phyloP scores from a whole-genome alignment of 2,797 vertebrate genomes.

The Leptatherina wallacei region DNA sequence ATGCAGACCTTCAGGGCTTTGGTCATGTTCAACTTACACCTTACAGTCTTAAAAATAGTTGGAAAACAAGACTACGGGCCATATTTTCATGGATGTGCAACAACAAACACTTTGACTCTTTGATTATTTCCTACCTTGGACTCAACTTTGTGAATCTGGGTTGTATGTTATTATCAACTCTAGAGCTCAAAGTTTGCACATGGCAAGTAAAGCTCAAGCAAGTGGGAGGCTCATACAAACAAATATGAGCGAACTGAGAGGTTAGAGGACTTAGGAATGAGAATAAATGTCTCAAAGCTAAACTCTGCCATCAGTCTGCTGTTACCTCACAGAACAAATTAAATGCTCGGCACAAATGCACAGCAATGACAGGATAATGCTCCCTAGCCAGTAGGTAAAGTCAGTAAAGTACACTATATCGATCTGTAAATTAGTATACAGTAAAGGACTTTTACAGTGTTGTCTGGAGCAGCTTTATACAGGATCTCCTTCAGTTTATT shows the following conservation, averaged over 20 bases:
- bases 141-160: slow-evolving; percentile 7
- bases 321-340: slow-evolving; percentile 3
- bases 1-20: background rate
- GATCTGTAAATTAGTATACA: slow-evolving; percentile 7
- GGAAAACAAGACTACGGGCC: background rate
- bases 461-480: background rate
- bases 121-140: slow-evolving; percentile 12
- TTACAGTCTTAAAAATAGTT: slow-evolving; percentile 3
- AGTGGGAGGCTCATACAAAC: slow-evolving; percentile 18
- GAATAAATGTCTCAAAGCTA: slow-evolving; percentile 5
- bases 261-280: slow-evolving; percentile 6
- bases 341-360: background rate
- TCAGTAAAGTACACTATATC: background rate
- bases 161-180: background rate
- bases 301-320: slow-evolving; percentile 5
- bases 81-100: background rate
- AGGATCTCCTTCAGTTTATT: background rate
- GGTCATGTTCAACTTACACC: background rate
- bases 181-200: background rate
- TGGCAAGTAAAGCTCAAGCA: background rate
- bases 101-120: slow-evolving; percentile 2
- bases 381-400: background rate
- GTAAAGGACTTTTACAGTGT: background rate
- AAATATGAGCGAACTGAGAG: slow-evolving; percentile 5
- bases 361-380: background rate